Percentiles rank a stretch among this genome's conserved stretches.
phyloP scores from a whole-genome alignment of 2,113 vertebrate genomes.

The Oreochromis tanganicae region DNA sequence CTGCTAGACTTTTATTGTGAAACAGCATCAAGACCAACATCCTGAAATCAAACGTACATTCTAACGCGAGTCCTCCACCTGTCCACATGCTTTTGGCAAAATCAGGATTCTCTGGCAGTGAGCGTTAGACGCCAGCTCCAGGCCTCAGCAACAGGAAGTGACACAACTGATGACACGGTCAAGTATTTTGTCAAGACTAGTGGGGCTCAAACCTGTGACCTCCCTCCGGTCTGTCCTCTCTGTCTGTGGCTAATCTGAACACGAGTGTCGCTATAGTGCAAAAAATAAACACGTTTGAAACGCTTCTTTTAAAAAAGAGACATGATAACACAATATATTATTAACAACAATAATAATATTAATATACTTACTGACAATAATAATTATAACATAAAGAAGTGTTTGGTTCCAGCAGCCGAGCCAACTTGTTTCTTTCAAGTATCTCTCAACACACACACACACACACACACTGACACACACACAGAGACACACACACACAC shows the following conservation, averaged over 20 bases:
- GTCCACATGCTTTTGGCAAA: background rate
- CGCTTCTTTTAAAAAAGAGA: slow-evolving; percentile 40
- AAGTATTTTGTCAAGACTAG: background rate
- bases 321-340: slow-evolving; percentile 45
- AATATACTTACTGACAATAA: slow-evolving; percentile 50
- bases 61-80: background rate
- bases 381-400: slow-evolving; percentile 79
- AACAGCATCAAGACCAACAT: background rate
- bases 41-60: background rate
- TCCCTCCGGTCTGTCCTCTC: background rate
- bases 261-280: slow-evolving; percentile 93
- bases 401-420: slow-evolving; percentile 97
- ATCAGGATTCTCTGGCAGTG: background rate
- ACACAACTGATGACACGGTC: background rate
- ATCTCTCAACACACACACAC: slow-evolving; percentile 78
- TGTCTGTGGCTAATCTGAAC: slow-evolving; percentile 76
- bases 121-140: background rate
- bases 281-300: slow-evolving; percentile 86
- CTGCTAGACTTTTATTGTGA: background rate
- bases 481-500: background rate
- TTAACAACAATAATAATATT: slow-evolving; percentile 45
- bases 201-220: background rate
- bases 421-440: slow-evolving; percentile 99
- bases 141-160: background rate
- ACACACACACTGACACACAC: slow-evolving; percentile 16